Evolutionary conservation across 2,113 vertebrate genomes (phyloP).

Genomic region (Taxidea taxus): DNA sequence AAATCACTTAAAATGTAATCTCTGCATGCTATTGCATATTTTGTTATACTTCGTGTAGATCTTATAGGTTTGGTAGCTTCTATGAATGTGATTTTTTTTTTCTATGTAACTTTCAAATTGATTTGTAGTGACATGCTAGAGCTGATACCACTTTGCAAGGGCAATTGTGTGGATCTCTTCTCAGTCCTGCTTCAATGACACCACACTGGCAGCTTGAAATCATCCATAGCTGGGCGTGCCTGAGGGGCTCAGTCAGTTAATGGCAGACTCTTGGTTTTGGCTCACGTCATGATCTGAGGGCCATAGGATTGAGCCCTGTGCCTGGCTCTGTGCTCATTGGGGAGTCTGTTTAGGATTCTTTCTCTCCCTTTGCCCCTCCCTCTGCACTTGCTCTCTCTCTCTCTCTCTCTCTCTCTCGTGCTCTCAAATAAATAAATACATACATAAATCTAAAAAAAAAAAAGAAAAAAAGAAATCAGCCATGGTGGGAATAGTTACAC

Average conservation of each 20-base stretch:
- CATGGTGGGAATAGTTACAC: accelerated
- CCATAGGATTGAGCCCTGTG: neutral
- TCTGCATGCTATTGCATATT: neutral
- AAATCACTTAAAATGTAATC: neutral
- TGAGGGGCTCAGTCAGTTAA: neutral
- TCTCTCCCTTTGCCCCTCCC: neutral
- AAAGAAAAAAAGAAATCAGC: neutral
- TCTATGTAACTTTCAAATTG: neutral
- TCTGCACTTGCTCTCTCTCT: no score
- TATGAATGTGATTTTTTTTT: neutral
- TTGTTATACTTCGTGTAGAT: neutral
- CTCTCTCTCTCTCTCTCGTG: neutral
- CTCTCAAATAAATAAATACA: neutral
- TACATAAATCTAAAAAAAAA: neutral
- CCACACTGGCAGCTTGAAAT: neutral
- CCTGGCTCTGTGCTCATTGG: neutral
- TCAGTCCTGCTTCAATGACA: neutral
- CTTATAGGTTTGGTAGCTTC: neutral
- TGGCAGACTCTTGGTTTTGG: neutral
- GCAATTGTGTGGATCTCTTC: neutral
- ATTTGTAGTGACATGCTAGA: neutral
- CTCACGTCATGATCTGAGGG: neutral
- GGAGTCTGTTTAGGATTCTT: neutral
- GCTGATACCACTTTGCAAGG: neutral
- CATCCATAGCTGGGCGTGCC: neutral